Base-by-base conservation (phyloP, 2,888 invertebrate genomes). In the Antheraea assamensis region DNA sequence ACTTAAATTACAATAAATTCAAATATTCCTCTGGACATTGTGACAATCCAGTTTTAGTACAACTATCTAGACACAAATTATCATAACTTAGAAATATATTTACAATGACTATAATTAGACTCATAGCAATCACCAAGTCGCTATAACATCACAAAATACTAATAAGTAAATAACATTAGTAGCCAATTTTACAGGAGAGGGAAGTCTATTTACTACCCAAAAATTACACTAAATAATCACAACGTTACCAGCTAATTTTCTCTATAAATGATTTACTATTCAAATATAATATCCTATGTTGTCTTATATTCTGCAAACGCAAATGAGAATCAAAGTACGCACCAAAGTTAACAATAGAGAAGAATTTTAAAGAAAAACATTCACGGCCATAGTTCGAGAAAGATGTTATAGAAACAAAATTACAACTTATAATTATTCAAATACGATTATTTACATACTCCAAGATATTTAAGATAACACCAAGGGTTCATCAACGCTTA, bases 71-170 rank as follows among this genome's bases (percentile, higher is more conserved):
- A 24, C 24, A n/a, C 8, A 24, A 24, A 58, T 10, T 58, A 13
- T 24, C 58, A 13, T 58, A 58, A 24, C 58, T n/a, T 58, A 58
- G n/a, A 58, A 58, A n/a, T 58, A 58, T 58, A 58, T 58, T 24
- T 58, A 58, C 58, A 58, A 24, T 58, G 58, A 58, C 58, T 58
- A 58, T 58, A 24, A 58, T n/a, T 24, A 58, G 24, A n/a, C n/a
- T 24, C 8, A 58, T 24, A 24, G 10, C n/a, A 58, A 58, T 58
- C 24, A 58, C 24, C 24, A 58, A 58, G 58, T 58, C 24, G 13
- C 24, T 58, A 58, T 24, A 13, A 58, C 24, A 58, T 58, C 24
- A 58, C 58, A 58, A 58, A 58, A 24, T 13, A 3, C 58, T 58
- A 58, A 58, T 24, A 58, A 24, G 10, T 21, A 21, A 55, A 55